Base-by-base conservation (phyloP, 2,797 vertebrate species). In the Sebastes umbrosus region DNA sequence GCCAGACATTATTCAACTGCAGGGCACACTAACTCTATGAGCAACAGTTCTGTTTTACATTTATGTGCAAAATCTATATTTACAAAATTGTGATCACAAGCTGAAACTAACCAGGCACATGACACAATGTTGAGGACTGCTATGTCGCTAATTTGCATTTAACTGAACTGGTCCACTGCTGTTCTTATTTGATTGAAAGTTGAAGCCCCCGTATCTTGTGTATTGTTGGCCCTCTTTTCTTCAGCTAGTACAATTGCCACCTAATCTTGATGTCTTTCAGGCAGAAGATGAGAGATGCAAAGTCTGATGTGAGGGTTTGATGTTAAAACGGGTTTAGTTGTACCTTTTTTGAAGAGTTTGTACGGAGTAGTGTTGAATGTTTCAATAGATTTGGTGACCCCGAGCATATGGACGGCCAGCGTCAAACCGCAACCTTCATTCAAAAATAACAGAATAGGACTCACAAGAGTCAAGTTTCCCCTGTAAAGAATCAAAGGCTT, bases 391-490 rank as follows among this genome's bases (percentile, higher is more conserved):
- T 27, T 27, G 5, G 5, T 27, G 27, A 27, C 24, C 39, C 59
- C 22, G 8, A 75, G 2, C 84, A 84, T 81, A 81, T 87, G 79
- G 69, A 9, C 31, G 31, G 25, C 50, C 10, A 50, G 16, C 70
- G 69, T 16, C 34, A 9, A 68, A 1, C 0, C 57, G 20, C 43
- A 8, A 66, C 78, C 29, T 25, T 50, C 12, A 64, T 82, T 76
- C 2, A 78, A 25, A 59, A 68, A 34, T 6, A 46, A 27, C 39
- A 4, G 20, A 54, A 27, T 39, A 6, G 22, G 20, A 31, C 27
- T 50, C 18, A 13, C 25, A n/a, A 39, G 36, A 31, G 65, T 78
- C 54, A 5, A 4, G 34, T 79, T 78, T 50, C 43, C 50, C 27
- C 8, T 6, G 4, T 2, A 1, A 31, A 20, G 25, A n/a, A 52